Percentiles rank a stretch among this genome's conserved stretches.
phyloP scores from a whole-genome alignment of 23 tunicate species.

The Trididemnum nubilum region DNA sequence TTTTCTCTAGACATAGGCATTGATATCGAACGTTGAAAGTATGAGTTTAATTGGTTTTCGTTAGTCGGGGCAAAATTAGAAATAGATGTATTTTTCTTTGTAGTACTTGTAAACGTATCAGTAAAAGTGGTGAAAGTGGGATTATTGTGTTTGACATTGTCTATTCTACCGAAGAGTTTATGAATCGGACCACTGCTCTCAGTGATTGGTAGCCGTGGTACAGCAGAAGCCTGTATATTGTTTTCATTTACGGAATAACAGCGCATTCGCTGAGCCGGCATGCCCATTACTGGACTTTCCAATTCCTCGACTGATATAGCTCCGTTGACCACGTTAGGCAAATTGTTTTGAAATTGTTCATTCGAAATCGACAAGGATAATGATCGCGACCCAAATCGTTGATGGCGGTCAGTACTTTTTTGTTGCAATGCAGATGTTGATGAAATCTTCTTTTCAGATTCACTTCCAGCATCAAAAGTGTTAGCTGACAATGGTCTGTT shows the following conservation, averaged over 20 bases:
- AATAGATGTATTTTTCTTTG: background rate
- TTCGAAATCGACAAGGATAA: slow-evolving; percentile 36
- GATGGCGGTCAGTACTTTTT: background rate
- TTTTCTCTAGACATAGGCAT: background rate
- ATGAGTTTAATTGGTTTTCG: background rate
- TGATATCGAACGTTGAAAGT: slow-evolving; percentile 16
- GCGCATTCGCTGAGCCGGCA: slow-evolving; percentile 33
- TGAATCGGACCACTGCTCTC: slow-evolving; percentile 10
- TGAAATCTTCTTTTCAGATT: background rate
- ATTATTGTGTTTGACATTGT: background rate
- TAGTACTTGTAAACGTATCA: background rate
- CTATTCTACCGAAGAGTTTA: slow-evolving; percentile 7
- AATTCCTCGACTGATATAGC: slow-evolving; percentile 64
- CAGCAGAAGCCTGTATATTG: background rate
- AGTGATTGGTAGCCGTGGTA: background rate
- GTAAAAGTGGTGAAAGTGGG: background rate
- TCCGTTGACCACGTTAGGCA: slow-evolving; percentile 40
- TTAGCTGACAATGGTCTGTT: slow-evolving; percentile 48
- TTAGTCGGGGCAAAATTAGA: background rate
- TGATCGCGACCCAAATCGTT: slow-evolving; percentile 43
- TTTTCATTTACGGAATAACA: slow-evolving; percentile 46
- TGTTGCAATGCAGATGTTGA: background rate
- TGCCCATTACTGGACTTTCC: slow-evolving; percentile 62
- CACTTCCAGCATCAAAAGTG: slow-evolving; percentile 2
- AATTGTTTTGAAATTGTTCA: slow-evolving; percentile 13